Base-by-base conservation (phyloP, 92 coral and sea anemone genomes). In the Parazoanthus swiftii region DNA sequence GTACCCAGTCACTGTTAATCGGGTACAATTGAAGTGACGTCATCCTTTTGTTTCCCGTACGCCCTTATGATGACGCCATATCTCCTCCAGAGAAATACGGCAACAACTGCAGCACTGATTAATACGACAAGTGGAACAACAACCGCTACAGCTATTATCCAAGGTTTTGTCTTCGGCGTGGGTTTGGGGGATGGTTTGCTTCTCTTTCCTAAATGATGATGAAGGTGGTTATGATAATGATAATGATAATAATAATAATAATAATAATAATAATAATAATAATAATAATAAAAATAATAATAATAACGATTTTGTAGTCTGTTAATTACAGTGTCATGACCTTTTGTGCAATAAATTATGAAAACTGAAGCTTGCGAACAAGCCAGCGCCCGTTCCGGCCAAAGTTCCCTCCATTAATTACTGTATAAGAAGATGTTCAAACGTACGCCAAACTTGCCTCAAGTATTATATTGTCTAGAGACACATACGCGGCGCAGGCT, bases 61-160 rank as follows among this genome's bases (percentile, higher is more conserved):
- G 87, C 87, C 66, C 33, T 43, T 0, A 84, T 21, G 14, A 16
- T 70, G 36, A 84, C 48, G 25, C 78, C 79, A 36, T 84, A 70
- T 71, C 38, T 84, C 65, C 66, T 84, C 87, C 87, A 84, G 5
- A 84, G 65, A 44, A 84, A 25, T 44, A 84, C 77, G 42, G 36
- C 66, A 48, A 46, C 79, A 37, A 84, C 25, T 51, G 33, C 68
- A 16, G 48, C 68, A 23, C 18, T 6, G 29, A 25, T 44, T 33
- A 84, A 50, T 0, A 84, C 37, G 63, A 83, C 65, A 13, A 54
- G 15, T 29, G 77, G 78, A 7, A 84, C 42, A 46, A 71, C 39
- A 9, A 42, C 29, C 37, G 87, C 87, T 46, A 51, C 74, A 56
- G 87, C 87, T 44, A 84, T 84, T 29, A 84, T 16, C 78, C 87